Percentiles rank a stretch among this genome's conserved stretches.
Evolutionary conservation across 2,888 invertebrate genomes (phyloP).

Genomic region (Xestia sexstrigata): DNA sequence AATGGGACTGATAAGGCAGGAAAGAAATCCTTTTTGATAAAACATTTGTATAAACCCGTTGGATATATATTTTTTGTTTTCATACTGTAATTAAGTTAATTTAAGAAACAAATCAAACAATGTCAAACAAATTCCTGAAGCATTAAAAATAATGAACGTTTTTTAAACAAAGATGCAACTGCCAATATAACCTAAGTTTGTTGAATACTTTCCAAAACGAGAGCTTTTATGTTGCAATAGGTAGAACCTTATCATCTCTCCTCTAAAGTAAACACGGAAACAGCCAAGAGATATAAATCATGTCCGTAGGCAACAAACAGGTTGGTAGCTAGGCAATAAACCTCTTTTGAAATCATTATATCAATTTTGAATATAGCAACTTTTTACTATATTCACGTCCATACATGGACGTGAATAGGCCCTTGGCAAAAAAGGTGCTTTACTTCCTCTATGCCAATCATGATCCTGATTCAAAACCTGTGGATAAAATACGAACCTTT

Average conservation of each 20-base stretch:
- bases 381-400: conserved; percentile 26
- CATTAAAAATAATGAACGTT: background rate
- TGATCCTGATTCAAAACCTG: background rate
- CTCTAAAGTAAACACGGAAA: conserved; percentile 52
- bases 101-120: background rate
- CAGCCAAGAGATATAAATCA: conserved; percentile 56
- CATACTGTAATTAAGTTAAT: background rate
- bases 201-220: background rate
- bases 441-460: conserved; percentile 28
- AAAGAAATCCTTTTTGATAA: background rate
- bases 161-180: background rate
- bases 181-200: conserved; percentile 1
- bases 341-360: conserved; percentile 57
- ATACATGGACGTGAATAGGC: no score
- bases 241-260: conserved; percentile 26
- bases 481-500: background rate
- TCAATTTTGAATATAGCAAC: conserved; percentile 32
- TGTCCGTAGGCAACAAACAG: conserved; percentile 56
- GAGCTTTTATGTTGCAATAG: conserved; percentile 33
- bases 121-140: background rate
- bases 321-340: conserved; percentile 50
- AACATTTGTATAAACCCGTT: background rate
- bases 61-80: background rate
- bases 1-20: background rate
- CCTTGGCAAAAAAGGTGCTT: background rate